Evolutionary conservation across 2,797 vertebrate species (phyloP), one percentile per base, ranked within the genome.

Genomic region (Hoplostethus mediterraneus): DNA sequence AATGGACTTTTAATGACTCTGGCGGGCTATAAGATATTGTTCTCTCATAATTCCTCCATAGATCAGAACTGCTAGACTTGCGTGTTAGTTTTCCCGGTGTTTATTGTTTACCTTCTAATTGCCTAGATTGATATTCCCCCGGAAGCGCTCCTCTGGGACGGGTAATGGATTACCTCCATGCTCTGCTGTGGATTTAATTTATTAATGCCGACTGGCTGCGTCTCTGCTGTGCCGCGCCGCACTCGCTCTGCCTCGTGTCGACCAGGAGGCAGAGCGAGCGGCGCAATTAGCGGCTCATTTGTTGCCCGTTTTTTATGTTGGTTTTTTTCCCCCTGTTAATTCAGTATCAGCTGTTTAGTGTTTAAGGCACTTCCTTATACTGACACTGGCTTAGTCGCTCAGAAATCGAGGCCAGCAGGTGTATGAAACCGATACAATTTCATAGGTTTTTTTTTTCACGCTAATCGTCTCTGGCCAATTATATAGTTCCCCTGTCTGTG

Each of bases 1-100:
- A 90, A 92, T 93, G 74, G 85, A 89, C 89, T 90, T 91, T 90
- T 92, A 93, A 93, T 89, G 90, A 90, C 84, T 82, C 73, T 71
- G 60, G 28, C 47, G 45, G 81, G 79, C 83, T 86, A 59, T 47
- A 70, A 86, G 77, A 77, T 86, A 52, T 78, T 73, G 52, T 25
- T 71, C 55, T 64, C 74, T 73, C 77, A 48, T 21, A 74, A 78
- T 63, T 59, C 21, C 80, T 76, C 12, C n/a, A 6, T 38, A 81
- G 73, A 83, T 83, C 56, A 66, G 83, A 90, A 81, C 69, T 71
- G 86, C 86, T 75, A 57, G 59, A 55, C 73, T 85, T 87, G 87
- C 85, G 82, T 81, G 77, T 83, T 73, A 30, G 67, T 75, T 83
- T 83, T 33, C 80, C 80, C 60, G 40, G 36, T 81, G 75, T 84